Evolutionary conservation across 2,797 vertebrate genomes (phyloP).

Genomic region (Glyptemys insculpta): DNA sequence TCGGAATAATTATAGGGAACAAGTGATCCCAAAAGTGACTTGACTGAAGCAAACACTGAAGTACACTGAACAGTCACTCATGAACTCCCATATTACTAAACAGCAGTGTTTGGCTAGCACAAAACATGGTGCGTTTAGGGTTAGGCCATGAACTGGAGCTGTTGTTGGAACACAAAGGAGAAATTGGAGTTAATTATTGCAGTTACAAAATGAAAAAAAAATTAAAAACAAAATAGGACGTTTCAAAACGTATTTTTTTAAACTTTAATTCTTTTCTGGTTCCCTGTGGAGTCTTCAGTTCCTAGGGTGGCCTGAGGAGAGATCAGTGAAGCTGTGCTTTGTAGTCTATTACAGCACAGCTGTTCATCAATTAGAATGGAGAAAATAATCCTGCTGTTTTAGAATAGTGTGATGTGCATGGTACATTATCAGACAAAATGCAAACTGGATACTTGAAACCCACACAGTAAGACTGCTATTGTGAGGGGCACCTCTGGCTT

Average conservation of each 20-base stretch:
- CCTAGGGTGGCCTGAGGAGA: constrained; percentile 80
- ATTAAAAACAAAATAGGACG: neutral
- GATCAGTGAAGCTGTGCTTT: constrained; percentile 75
- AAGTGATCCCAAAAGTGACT: neutral
- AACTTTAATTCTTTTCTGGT: constrained; percentile 48
- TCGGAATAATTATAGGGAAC: neutral
- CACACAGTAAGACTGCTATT: constrained; percentile 48
- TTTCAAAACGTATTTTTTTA: constrained; percentile 13
- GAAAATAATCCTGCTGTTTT: constrained; percentile 77
- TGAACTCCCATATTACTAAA: neutral
- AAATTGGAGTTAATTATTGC: constrained; percentile 43
- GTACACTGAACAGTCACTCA: neutral
- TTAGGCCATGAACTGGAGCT: constrained; percentile 12
- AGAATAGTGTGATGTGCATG: constrained; percentile 62
- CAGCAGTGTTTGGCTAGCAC: constrained; percentile 22
- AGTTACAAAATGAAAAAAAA: neutral
- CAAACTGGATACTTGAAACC: constrained; percentile 73
- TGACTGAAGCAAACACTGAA: neutral
- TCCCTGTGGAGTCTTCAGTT: constrained; percentile 75
- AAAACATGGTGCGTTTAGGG: constrained; percentile 32
- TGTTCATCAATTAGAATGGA: constrained; percentile 77
- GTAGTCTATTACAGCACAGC: constrained; percentile 80
- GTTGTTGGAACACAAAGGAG: constrained; percentile 17
- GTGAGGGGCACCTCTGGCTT: constrained; percentile 40
- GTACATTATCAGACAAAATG: constrained; percentile 67